These are phyloP conservation scores for Cactoblastis cactorum DNA, from an alignment of 2,888 invertebrate genomes.

Conservation along the genomic window DNA sequence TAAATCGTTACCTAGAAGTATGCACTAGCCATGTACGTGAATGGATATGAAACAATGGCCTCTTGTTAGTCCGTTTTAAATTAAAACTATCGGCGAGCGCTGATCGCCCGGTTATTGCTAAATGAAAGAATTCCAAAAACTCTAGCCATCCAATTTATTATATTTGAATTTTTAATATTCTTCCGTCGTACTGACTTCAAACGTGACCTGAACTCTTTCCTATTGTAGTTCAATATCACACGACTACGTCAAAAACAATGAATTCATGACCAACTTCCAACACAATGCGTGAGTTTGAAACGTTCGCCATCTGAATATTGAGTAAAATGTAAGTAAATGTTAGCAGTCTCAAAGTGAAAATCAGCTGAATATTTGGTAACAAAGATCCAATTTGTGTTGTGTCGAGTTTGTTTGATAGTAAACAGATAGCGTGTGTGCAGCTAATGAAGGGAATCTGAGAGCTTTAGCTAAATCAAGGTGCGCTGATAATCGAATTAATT, in stretches of 20 bases:
- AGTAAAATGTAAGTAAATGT: conserved; percentile 45
- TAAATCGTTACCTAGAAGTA: conserved; percentile 10
- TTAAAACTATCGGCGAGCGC: not conserved
- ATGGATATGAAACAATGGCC: conserved; percentile 6
- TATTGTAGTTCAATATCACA: conserved; percentile 72
- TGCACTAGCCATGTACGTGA: not conserved
- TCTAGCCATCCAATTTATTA: conserved; percentile 52
- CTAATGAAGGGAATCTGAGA: conserved; percentile 63
- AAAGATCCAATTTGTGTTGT: conserved; percentile 27
- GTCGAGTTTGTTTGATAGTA: conserved; percentile 40
- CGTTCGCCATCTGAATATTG: conserved; percentile 53
- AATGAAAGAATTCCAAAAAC: conserved; percentile 62
- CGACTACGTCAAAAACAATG: conserved; percentile 70
- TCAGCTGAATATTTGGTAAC: conserved; percentile 13
- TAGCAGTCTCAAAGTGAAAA: conserved; percentile 26
- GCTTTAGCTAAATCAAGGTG: conserved; percentile 69
- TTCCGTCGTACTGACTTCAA: conserved; percentile 46
- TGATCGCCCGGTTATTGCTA: conserved; percentile 25
- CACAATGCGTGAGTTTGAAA: conserved; percentile 51
- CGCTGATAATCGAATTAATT: conserved; percentile 76
- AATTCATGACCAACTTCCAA: conserved; percentile 70
- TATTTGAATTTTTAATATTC: conserved; percentile 62
- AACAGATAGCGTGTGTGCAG: conserved; percentile 37
- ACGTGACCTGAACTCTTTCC: conserved; percentile 75
- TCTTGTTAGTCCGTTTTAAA: conserved; percentile 2